Conservation (phyloP, 2,888 invertebrate genomes). For the Sarcophaga caerulescens region DNA sequence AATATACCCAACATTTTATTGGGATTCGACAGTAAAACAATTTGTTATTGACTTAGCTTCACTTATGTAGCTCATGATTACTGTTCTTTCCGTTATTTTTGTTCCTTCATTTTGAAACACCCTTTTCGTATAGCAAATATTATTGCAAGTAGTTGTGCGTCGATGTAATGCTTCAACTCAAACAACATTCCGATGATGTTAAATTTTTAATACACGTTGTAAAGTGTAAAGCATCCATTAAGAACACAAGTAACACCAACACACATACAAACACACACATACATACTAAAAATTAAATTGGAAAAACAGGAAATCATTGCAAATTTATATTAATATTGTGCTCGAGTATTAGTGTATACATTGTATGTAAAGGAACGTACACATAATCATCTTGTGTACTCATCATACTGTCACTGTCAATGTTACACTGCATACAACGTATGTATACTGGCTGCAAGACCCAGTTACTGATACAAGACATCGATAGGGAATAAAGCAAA, state of each 20-base stretch:
- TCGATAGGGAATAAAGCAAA: no score
- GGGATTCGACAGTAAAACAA: no score
- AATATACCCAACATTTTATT: no score
- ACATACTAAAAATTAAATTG: background rate
- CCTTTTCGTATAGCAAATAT: background rate
- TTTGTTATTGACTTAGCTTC: no score
- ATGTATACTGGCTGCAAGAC: no score
- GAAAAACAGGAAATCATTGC: background rate
- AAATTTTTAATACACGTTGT: constrained; percentile 50
- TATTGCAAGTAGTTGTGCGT: background rate
- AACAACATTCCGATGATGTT: constrained; percentile 47
- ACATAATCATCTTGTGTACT: no score
- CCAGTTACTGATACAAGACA: no score
- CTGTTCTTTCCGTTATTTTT: no score
- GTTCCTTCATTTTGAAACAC: background rate
- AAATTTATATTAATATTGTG: background rate
- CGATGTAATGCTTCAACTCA: constrained; percentile 5
- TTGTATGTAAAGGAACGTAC: background rate
- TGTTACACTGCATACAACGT: no score
- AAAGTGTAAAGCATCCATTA: constrained; percentile 53
- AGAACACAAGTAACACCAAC: constrained; percentile 20
- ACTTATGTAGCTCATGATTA: no score
- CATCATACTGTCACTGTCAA: no score
- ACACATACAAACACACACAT: background rate
- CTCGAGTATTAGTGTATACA: background rate